Percentiles rank a stretch among this genome's conserved stretches.
These are phyloP conservation scores for Phymastichus coffea DNA, from an alignment of 1,140 invertebrate genomes.

Conservation along the genomic window DNA sequence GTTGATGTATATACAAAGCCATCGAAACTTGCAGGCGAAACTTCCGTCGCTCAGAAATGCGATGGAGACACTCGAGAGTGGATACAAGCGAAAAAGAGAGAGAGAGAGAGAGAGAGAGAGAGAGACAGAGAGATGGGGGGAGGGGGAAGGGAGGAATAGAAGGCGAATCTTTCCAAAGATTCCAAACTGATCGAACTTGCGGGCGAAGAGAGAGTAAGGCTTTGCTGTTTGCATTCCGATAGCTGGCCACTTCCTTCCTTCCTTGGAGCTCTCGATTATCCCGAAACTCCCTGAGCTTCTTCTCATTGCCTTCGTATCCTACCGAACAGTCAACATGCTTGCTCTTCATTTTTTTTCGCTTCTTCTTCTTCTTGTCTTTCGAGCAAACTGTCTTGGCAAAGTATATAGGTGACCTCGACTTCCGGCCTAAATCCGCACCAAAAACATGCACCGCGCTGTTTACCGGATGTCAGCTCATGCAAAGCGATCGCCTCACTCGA, in stretches of 20 bases:
- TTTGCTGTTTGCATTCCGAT: slow-evolving; percentile 46
- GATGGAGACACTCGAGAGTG: background rate
- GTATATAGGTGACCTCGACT: too few relatives aligned
- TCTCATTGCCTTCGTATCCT: background rate
- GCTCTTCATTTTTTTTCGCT: background rate
- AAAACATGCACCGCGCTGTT: too few relatives aligned
- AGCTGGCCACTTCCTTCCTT: slow-evolving; percentile 36
- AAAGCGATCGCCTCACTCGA: too few relatives aligned
- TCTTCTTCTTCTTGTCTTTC: background rate
- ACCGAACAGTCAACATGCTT: background rate
- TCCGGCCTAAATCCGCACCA: too few relatives aligned
- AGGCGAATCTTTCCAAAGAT: too few relatives aligned
- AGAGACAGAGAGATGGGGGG: background rate
- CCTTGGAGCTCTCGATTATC: slow-evolving; percentile 13
- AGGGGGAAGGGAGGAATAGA: too few relatives aligned
- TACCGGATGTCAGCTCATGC: too few relatives aligned
- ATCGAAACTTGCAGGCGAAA: slow-evolving; percentile 22
- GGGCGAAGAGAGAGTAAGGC: background rate
- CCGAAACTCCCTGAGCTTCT: background rate
- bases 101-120: slow-evolving; percentile 1
- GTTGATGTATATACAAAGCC: slow-evolving; percentile 13
- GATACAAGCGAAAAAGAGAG: background rate
- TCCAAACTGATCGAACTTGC: slow-evolving; percentile 39
- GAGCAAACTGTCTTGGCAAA: too few relatives aligned
- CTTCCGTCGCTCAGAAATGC: slow-evolving; percentile 4